Base-by-base conservation (phyloP, 2,888 invertebrate species). In the Apotomis capreana region DNA sequence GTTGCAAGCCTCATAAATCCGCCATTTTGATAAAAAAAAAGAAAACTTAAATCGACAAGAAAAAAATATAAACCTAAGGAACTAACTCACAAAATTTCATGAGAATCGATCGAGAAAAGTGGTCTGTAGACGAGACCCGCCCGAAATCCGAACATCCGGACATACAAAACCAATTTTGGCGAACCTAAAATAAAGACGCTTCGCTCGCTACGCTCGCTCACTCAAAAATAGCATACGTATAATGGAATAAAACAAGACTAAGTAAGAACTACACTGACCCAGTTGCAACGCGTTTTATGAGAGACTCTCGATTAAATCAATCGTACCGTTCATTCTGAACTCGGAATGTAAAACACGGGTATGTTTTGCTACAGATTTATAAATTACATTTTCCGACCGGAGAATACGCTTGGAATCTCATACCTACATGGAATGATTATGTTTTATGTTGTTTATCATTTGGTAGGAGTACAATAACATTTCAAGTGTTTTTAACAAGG, bases 401-500 rank as follows among this genome's bases (percentile, higher is more conserved):
- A 26, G 26, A 40, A 40, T 6, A 40, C 6, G 40, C 5, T 40
- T 0, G 1, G 40, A 40, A 40, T 40, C 40, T 40, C 40, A 40
- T 40, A 6, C 40, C 5, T 6, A 40, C 5, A 40, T 40, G 40
- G 40, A 40, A 40, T 40, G 40, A 40, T 6, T 6, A 5, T 5
- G 40, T 40, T 40, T 4, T 40, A 6, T 49, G 9, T 9, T 13
- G 46, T 60, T 60, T 15, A 60, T 60, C 60, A 15, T 3, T 9
- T 9, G 10, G 55, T 15, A 46, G 8, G 26, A 13, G 44, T 55
- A 8, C 26, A 26, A 26, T 13, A 15, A 60, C 13, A 15, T 4
- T 60, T 13, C 60, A 60, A 60, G 60, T 60, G 44, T 60, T 60
- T 60, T 60, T 49, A 36, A 36, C 12, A 36, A 51, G 51, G 51